These are phyloP conservation scores for Conus betulinus DNA, from an alignment of 1,140 invertebrate species.

Conservation along the genomic window DNA sequence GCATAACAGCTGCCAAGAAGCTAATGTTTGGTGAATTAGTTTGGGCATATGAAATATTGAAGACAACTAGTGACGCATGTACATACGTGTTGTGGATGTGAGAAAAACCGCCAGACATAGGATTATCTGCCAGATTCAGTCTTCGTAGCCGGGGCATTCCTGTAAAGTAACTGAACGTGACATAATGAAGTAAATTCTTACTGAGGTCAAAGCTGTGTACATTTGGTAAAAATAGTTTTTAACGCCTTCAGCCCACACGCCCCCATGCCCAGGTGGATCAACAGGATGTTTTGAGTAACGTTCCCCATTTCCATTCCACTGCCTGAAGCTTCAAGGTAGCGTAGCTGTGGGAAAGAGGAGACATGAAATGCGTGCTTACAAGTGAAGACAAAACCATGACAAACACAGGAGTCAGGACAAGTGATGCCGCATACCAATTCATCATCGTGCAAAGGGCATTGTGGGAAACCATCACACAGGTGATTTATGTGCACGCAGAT, in stretches of 20 bases:
- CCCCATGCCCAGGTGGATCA: neutral
- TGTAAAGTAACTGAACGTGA: neutral
- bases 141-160: neutral
- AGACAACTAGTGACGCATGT: neutral
- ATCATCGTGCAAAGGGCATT: no score
- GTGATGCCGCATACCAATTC: no score
- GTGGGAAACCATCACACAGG: no score
- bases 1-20: neutral
- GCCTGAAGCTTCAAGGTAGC: neutral
- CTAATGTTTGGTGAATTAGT: neutral
- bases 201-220: neutral
- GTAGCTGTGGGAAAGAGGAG: neutral
- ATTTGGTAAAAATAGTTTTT: neutral
- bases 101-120: neutral
- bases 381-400: no score
- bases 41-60: neutral
- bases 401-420: no score
- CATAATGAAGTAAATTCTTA: neutral
- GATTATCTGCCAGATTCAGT: neutral
- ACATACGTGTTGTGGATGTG: no score
- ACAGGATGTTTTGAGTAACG: neutral
- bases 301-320: neutral
- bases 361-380: neutral
- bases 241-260: neutral
- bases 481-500: no score